Percentiles rank a stretch among this genome's conserved stretches.
phyloP scores from a whole-genome alignment of 2,113 vertebrate genomes.

The Thamnophis sirtalis region DNA sequence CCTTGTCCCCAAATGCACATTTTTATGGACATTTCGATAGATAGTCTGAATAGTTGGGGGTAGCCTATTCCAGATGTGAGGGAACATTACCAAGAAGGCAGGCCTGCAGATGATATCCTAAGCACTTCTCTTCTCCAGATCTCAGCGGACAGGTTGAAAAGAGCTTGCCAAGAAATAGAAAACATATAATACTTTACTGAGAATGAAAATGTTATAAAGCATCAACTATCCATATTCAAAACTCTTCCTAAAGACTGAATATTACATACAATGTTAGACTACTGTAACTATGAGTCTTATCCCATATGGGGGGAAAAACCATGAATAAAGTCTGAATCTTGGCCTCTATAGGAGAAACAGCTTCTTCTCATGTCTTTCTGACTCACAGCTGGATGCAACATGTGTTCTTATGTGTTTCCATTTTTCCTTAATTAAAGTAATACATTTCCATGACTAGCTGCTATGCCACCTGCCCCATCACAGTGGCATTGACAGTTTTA shows the following conservation, averaged over 20 bases:
- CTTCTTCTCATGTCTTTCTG: neutral
- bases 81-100: neutral
- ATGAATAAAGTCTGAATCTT: neutral
- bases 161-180: conserved; percentile 56
- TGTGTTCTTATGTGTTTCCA: neutral
- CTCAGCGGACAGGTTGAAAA: conserved; percentile 38
- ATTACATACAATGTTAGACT: neutral
- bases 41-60: neutral
- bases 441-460: neutral
- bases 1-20: neutral
- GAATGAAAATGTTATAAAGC: neutral
- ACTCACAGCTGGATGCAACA: neutral
- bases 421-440: neutral
- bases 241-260: neutral
- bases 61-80: neutral
- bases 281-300: neutral
- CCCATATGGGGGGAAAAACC: neutral
- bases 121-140: neutral
- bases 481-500: neutral
- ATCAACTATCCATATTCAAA: neutral
- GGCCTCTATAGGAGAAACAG: neutral
- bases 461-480: neutral
- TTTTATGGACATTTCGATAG: neutral
- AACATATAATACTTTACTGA: conserved; percentile 14
- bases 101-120: neutral